A percentile compares a stretch with the other conserved stretches of the same genome.
Conservation (phyloP, 2,113 vertebrate genomes). For the Dryoscopus gambensis region DNA sequence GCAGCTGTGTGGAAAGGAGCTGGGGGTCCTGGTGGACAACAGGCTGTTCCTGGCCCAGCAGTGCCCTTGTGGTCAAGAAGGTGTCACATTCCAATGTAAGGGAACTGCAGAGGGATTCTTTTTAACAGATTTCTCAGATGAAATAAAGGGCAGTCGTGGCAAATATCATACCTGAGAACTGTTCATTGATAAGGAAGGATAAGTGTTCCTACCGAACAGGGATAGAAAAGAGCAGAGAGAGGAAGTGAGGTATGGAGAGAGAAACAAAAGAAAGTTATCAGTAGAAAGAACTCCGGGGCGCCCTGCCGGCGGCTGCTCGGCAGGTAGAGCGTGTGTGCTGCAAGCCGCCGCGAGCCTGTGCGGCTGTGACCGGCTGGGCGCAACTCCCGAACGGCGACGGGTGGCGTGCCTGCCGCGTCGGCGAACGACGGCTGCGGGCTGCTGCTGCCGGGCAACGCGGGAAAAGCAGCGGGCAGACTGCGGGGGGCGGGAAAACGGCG, state of each 20-base stretch:
- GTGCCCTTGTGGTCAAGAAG: not conserved
- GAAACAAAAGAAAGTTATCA: not conserved
- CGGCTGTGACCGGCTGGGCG: not conserved
- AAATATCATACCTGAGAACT: not conserved
- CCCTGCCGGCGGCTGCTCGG: not conserved
- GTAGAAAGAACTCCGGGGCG: too few species aligned
- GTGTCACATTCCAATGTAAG: not conserved
- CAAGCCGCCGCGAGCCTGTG: not conserved
- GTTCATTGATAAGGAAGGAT: not conserved
- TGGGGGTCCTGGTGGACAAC: not conserved
- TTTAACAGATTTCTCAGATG: not conserved
- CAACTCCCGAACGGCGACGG: not conserved
- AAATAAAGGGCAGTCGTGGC: not conserved
- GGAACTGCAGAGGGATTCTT: not conserved
- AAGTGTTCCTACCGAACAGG: not conserved
- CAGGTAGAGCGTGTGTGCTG: too few species aligned
- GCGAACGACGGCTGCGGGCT: too few species aligned
- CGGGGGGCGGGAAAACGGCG: not conserved
- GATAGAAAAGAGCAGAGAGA: not conserved
- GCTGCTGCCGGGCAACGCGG: not conserved
- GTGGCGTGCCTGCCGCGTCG: fast-evolving
- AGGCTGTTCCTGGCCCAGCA: not conserved
- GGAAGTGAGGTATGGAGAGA: not conserved
- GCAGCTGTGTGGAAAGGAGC: not conserved
- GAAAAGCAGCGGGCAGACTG: not conserved